Evolutionary conservation across 2,888 invertebrate species (phyloP).

Genomic region (Orchesellides sinensis): DNA sequence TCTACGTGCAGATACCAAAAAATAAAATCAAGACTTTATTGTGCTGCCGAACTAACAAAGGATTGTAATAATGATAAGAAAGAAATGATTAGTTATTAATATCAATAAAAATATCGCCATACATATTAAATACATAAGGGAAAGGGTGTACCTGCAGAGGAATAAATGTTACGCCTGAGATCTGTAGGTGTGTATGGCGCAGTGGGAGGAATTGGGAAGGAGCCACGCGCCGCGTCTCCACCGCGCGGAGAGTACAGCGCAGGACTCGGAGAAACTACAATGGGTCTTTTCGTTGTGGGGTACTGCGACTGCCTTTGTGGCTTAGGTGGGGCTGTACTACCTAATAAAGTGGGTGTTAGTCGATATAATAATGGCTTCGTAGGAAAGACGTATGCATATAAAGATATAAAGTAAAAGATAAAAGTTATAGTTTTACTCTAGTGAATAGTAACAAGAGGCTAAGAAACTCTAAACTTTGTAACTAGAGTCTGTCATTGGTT

Average conservation of each 20-base stretch:
- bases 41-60: not conserved
- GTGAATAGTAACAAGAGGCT: no score
- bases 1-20: constrained; percentile 43
- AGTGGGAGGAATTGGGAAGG: constrained; percentile 68
- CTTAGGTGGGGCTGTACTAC: constrained; percentile 70
- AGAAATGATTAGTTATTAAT: not conserved
- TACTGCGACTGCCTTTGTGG: constrained; percentile 72
- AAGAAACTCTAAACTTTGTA: no score
- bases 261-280: constrained; percentile 67
- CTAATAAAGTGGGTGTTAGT: constrained; percentile 66
- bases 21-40: no score
- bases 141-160: constrained; percentile 65
- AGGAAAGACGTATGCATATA: no score
- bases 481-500: no score
- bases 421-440: no score
- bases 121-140: not conserved
- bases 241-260: constrained; percentile 71
- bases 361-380: constrained; percentile 26
- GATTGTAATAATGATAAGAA: not conserved
- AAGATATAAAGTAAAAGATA: no score
- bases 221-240: constrained; percentile 65
- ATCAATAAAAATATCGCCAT: not conserved
- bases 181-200: constrained; percentile 69
- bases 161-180: constrained; percentile 72
- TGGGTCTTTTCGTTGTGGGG: constrained; percentile 71